These are phyloP conservation scores for Micropoecilia bifurca DNA, from an alignment of 2,797 vertebrate genomes.

Conservation along the genomic window DNA sequence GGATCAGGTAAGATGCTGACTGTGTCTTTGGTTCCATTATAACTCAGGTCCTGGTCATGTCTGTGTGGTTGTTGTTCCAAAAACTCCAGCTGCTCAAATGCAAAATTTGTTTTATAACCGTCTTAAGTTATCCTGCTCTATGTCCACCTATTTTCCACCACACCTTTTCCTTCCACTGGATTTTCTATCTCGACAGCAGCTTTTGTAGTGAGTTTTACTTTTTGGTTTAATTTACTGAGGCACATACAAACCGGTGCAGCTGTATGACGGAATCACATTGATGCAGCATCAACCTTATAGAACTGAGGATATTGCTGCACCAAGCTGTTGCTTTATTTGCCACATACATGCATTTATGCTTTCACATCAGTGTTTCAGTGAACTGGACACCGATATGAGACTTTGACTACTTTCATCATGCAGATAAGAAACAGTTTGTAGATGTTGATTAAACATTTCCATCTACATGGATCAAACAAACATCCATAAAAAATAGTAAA, in stretches of 20 bases:
- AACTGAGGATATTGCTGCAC: neutral
- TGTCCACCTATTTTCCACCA: neutral
- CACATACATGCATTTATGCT: neutral
- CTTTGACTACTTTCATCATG: neutral
- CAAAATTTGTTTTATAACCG: neutral
- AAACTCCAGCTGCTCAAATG: neutral
- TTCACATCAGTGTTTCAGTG: neutral
- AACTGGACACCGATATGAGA: neutral
- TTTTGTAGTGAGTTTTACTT: neutral
- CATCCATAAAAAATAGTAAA: neutral
- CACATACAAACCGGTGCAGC: neutral
- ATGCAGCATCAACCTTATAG: neutral
- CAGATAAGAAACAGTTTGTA: neutral
- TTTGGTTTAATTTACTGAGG: neutral
- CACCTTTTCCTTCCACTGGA: neutral
- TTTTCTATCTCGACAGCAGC: neutral
- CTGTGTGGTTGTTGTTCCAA: neutral
- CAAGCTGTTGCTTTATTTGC: neutral
- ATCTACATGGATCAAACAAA: no score
- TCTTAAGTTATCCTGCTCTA: neutral
- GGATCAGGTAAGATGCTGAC: neutral
- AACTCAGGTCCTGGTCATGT: neutral
- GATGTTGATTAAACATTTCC: neutral
- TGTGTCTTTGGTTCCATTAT: neutral
- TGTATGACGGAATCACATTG: neutral